Evolutionary conservation across 2,888 invertebrate species (phyloP), one percentile per base, ranked within the genome.

Genomic region (Ophion obscuratus): DNA sequence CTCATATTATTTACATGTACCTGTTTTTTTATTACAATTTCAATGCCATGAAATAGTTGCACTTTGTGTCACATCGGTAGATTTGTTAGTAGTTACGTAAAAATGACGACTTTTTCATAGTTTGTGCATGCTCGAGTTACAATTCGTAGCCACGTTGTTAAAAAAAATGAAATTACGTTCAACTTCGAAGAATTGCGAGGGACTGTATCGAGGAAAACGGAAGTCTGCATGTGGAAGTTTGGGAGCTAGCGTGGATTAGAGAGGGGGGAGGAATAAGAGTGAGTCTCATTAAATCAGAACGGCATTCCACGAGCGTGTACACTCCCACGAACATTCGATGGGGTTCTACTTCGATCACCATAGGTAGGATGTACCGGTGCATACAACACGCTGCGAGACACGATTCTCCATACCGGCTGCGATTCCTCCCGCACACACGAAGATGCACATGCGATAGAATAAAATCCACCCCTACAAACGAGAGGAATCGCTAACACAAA

Each of bases 231-330:
- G 47, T 71, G 11, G 14, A 71, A 53, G 27, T 47, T 70, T 62
- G 47, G 70, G 59, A 57, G 14, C 59, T 36, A 17, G 73, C 27
- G 74, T 80, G 44, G 47, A 78, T 61, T 11, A 61, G 2, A 78
- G 47, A 40, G 66, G 17, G 68, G 40, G 76, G 74, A 79, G 66
- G 80, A 74, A 78, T 77, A 83, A 83, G 85, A 86, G 83, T 87
- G 82, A 83, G 87, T 88, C 88, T 88, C 88, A 93, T 94, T 94
- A 94, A 94, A 94, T 94, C 94, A 94, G 94, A 94, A 93, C 94
- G 92, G 94, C 94, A 94, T 94, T 94, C 94, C 94, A 91, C 90
- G 92, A 91, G 91, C 94, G 92, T 94, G 94, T 94, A 94, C 93
- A 94, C 94, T 94, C 94, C 94, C 94, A 94, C 94, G 93, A 93